These are phyloP conservation scores for Chaunax sp. DNA, from an alignment of 2,797 vertebrate species.

Conservation along the genomic window DNA sequence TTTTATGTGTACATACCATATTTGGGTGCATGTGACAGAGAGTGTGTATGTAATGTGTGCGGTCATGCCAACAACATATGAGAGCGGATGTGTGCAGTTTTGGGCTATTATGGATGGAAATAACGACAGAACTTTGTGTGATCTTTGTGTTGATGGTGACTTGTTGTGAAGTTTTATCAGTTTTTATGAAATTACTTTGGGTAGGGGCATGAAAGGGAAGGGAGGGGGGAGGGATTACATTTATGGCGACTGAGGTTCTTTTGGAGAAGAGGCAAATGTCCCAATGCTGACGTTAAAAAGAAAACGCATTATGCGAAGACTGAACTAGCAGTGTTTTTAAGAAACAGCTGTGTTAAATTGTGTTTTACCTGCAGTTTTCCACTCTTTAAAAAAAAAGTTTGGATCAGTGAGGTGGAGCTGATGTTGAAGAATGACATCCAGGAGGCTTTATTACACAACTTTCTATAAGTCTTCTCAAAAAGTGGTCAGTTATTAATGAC, in stretches of 20 bases:
- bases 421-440: slow-evolving; percentile 22
- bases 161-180: slow-evolving; percentile 71
- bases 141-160: slow-evolving; percentile 73
- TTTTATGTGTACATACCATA: slow-evolving; percentile 47
- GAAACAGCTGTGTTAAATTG: slow-evolving; percentile 32
- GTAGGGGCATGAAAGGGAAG: neutral
- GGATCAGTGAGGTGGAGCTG: slow-evolving; percentile 23
- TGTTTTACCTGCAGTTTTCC: slow-evolving; percentile 32
- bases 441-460: slow-evolving; percentile 30
- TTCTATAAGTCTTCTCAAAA: slow-evolving; percentile 14
- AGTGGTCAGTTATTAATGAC: slow-evolving; percentile 21
- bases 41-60: slow-evolving; percentile 14
- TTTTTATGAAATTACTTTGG: slow-evolving; percentile 62
- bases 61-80: slow-evolving; percentile 19
- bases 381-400: slow-evolving; percentile 21
- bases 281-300: slow-evolving; percentile 43
- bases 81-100: slow-evolving; percentile 31
- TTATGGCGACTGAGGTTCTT: slow-evolving; percentile 17
- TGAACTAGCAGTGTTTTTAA: slow-evolving; percentile 14
- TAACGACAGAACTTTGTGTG: slow-evolving; percentile 54
- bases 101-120: slow-evolving; percentile 45
- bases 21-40: slow-evolving; percentile 32
- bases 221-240: neutral
- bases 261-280: slow-evolving; percentile 51
- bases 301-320: slow-evolving; percentile 55